phyloP scores from a whole-genome alignment of 2,888 invertebrate species.

The Oxyscelio sp. region DNA sequence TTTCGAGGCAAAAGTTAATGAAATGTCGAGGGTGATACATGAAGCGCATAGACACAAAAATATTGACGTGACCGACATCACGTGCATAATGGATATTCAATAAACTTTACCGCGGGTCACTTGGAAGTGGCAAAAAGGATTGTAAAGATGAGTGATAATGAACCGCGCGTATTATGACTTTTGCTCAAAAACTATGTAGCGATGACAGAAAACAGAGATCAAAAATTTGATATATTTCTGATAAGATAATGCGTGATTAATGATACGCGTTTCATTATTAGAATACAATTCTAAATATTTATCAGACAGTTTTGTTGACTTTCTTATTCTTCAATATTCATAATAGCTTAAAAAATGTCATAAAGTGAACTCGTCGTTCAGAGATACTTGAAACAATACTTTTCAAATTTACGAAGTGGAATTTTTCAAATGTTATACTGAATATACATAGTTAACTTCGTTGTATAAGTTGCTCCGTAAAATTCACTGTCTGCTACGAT shows the following conservation, averaged over 20 bases:
- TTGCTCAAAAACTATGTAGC: slow-evolving; percentile 10
- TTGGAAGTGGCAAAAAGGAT: slow-evolving; percentile 1
- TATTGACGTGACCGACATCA: slow-evolving; percentile 58
- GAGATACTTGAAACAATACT: too few species aligned
- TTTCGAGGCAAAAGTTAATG: slow-evolving; percentile 42
- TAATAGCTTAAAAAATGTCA: too few species aligned
- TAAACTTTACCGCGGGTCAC: slow-evolving; percentile 21
- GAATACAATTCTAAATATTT: too few species aligned
- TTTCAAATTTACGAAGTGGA: too few species aligned
- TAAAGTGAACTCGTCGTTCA: too few species aligned
- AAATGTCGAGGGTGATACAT: slow-evolving; percentile 38
- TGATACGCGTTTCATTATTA: too few species aligned
- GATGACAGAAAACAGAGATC: too few species aligned
- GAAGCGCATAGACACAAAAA: slow-evolving; percentile 42
- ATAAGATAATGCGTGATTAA: too few species aligned
- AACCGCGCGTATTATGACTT: neutral
- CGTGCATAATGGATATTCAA: slow-evolving; percentile 37
- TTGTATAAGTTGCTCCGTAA: neutral
- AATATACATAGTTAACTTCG: neutral
- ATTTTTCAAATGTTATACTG: too few species aligned
- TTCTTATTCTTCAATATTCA: too few species aligned
- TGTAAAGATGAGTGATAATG: slow-evolving; percentile 9
- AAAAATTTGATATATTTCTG: too few species aligned
- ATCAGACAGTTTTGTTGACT: too few species aligned
- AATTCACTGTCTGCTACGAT: neutral